Base-by-base conservation (phyloP, 2,888 invertebrate species). In the Tryphoninae sp. region DNA sequence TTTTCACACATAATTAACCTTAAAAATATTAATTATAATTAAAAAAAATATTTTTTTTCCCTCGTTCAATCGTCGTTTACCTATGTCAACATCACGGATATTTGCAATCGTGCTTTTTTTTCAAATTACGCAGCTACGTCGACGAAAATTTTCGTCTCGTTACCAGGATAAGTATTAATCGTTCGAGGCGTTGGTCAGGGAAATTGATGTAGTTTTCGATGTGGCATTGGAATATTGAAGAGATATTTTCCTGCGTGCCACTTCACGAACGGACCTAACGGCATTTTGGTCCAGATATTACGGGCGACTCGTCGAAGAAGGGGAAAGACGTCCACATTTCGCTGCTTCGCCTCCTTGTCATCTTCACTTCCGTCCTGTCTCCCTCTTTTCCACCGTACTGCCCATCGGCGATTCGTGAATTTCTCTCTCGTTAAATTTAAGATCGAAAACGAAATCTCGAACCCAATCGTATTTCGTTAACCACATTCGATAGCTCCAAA, bases 201-300 rank as follows among this genome's bases (percentile, higher is more conserved):
- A 51, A 23, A 61, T 53, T 51, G 61, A 69, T 23, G 55, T 22
- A 42, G 11, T 4, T 23, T 13, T 9, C 42, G 33, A 8, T 22
- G 55, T 67, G 51, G 26, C 58, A 61, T 65, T 58, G 7, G 40
- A 45, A 53, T 72, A 72, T 75, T 45, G 75, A 58, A 53, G 78
- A 67, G 75, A 78, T 78, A 78, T 82, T 75, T 75, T 78, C 19
- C 75, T 26, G 77, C 78, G 84, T 82, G 65, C 85, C 78, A 85
- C 85, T 85, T 85, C 64, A 69, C 68, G 71, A 64, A 72, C 75
- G 53, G 65, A 73, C 65, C 22, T 85, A 85, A 85, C 85, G 85
- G 85, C 81, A 83, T 84, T 80, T 85, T 53, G 85, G 84, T 84
- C 85, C 85, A 85, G 85, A 85, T 84, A 79, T 72, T 76, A 68